Base-by-base conservation (phyloP, 1,140 invertebrate genomes). In the Neotoxoptera formosana region DNA sequence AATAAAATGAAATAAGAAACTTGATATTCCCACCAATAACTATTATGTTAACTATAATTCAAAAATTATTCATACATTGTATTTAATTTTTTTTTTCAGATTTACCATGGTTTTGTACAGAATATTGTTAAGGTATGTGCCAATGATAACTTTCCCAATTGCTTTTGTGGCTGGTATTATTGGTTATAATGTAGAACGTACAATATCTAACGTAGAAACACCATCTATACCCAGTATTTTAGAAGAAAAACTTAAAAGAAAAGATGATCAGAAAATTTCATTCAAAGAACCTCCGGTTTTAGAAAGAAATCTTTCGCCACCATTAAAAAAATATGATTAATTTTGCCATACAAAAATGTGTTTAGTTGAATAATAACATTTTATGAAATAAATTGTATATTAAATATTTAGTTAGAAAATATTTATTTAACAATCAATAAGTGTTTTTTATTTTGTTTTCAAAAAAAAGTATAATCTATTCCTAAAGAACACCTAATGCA, bases 131-230 rank as follows among this genome's bases (percentile, higher is more conserved):
- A 84, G 76, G 41, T 92, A 92, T 84, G 76, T 92, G 6, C 91
- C 91, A n/a, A 92, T 92, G 91, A 84, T 92, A 14, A 92, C 91
- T 25, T 92, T 92, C 53, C 91, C 91, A 84, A 25, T 92, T 51
- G 91, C 91, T 84, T 92, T 92, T 92, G 76, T 92, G 20, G 91
- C 81, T 92, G 91, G 91, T 53, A 83, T 92, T 23, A 84, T 92
- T 84, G 91, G 91, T 36, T 92, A 92, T 23, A 92, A 92, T 84
- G 21, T 92, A 84, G 91, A 92, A 92, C 91, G 23, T 51, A 30
- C 67, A 84, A 48, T 92, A 11, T 48, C 41, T 30, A 84, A 92
- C 8, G 34, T 92, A 11, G 91, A 92, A 84, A 92, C 81, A 53
- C 91, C 91, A 83, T 84, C 91, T 14, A 92, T 41, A 92, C 91